Base-by-base conservation (phyloP, 2,797 vertebrate genomes). In the Rhynchonycteris naso region DNA sequence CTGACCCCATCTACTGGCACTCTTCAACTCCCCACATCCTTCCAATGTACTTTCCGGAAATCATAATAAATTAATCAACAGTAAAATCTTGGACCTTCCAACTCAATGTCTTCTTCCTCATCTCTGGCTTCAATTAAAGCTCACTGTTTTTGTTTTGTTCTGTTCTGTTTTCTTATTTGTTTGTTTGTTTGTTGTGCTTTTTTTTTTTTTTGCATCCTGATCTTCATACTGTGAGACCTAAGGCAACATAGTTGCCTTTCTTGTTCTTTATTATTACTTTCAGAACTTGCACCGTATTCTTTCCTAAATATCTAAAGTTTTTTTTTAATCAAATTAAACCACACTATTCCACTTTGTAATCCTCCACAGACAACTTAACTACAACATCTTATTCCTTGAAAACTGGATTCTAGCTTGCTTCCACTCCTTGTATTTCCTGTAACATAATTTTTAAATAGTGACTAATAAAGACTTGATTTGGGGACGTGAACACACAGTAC, bases 291-390 rank as follows among this genome's bases (percentile, higher is more conserved):
- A 47, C 6, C 12, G 2, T 16, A 85, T 66, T 71, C 15, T 24
- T 80, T 21, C n/a, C 24, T 58, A 43, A 94, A 76, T 56, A 47
- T 58, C 7, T 93, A 14, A 87, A 92, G 7, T 2, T 85, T 61
- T 80, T 16, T 33, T 24, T 13, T 4, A 52, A 80, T 88, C 19
- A 81, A 19, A 90, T 68, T 52, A 84, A 96, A n/a, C 18, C 6
- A 76, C 1, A 1, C 14, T 66, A 10, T 83, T 71, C 28, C 2
- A 61, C 9, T 56, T 65, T 33, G 28, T 4, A 59, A 68, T 28
- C 15, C 43, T 69, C 12, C 18, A 92, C 80, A 90, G 30, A 33
- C 12, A 47, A 5, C 43, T 86, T 59, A 74, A n/a, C 4, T 26
- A 86, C 30, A 35, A 52, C 2, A 54, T 76, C 38, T 54, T 56